A percentile compares a stretch with the other conserved stretches of the same genome.
Conservation (phyloP, 2,888 invertebrate species). For the Agonum fuliginosum region DNA sequence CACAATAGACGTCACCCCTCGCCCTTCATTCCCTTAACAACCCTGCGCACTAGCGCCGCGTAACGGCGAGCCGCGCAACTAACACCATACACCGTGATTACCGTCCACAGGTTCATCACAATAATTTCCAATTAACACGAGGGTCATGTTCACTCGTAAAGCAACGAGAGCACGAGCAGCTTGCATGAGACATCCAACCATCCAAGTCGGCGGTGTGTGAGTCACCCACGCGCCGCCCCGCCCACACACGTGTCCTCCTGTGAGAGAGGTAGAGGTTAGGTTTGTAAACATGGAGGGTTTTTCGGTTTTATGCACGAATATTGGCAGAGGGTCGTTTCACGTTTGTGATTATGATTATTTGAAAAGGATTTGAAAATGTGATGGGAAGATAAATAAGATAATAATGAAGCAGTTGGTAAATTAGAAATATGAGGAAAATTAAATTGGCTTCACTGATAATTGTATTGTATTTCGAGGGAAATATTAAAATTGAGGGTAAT, state of each 20-base stretch:
- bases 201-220: constrained; percentile 8
- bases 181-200: too few relatives aligned
- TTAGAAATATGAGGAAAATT: constrained; percentile 10
- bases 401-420: neutral
- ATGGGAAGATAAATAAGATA: constrained; percentile 10
- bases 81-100: constrained; percentile 45
- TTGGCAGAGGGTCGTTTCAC: neutral
- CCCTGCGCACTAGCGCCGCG: neutral
- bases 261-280: neutral
- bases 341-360: constrained; percentile 14
- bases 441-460: too few relatives aligned
- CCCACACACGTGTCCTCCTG: constrained; percentile 18
- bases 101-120: constrained; percentile 56
- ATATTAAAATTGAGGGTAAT: too few relatives aligned
- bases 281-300: constrained; percentile 32
- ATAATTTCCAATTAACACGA: constrained; percentile 60
- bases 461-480: too few relatives aligned
- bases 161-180: constrained; percentile 6
- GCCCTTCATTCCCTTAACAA: neutral
- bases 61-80: constrained; percentile 7
- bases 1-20: neutral
- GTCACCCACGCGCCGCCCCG: neutral
- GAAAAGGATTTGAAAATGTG: constrained; percentile 28
- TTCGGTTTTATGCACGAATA: neutral
- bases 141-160: constrained; percentile 58